These are phyloP conservation scores for Pachyrhynchus sulphureomaculatus DNA, from an alignment of 1,140 invertebrate species.

Conservation along the genomic window DNA sequence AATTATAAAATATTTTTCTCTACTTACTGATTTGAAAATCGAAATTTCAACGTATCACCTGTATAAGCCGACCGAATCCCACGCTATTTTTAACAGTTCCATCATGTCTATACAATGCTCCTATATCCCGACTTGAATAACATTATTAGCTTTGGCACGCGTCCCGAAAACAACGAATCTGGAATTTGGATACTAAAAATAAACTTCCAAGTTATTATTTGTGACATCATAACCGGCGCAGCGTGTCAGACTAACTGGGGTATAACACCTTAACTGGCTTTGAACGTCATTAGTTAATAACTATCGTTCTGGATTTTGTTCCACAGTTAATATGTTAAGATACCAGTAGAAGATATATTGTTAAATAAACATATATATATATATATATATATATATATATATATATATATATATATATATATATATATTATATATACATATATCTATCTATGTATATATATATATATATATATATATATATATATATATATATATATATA, in stretches of 20 bases:
- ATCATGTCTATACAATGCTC: constrained; percentile 18
- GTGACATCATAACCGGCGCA: constrained; percentile 2
- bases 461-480: too few relatives aligned
- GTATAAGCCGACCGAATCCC: neutral
- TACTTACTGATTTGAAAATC: too few relatives aligned
- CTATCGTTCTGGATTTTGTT: neutral
- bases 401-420: too few relatives aligned
- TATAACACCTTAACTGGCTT: neutral
- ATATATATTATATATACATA: too few relatives aligned
- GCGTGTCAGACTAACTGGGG: too few relatives aligned
- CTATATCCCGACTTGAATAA: constrained; percentile 9
- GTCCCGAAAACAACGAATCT: constrained; percentile 21
- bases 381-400: too few relatives aligned
- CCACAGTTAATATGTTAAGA: neutral
- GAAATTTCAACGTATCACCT: too few relatives aligned
- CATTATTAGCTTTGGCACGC: constrained; percentile 25
- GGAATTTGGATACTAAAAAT: constrained; percentile 14
- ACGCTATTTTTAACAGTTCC: constrained; percentile 26
- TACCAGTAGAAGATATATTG: neutral
- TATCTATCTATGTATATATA: too few relatives aligned
- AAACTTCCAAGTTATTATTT: constrained; percentile 19
- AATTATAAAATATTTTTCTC: too few relatives aligned
- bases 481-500: too few relatives aligned
- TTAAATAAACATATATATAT: too few relatives aligned
- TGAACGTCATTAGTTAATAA: neutral